These are phyloP conservation scores for Coenonympha glycerion DNA, from an alignment of 2,888 invertebrate genomes.

Conservation along the genomic window DNA sequence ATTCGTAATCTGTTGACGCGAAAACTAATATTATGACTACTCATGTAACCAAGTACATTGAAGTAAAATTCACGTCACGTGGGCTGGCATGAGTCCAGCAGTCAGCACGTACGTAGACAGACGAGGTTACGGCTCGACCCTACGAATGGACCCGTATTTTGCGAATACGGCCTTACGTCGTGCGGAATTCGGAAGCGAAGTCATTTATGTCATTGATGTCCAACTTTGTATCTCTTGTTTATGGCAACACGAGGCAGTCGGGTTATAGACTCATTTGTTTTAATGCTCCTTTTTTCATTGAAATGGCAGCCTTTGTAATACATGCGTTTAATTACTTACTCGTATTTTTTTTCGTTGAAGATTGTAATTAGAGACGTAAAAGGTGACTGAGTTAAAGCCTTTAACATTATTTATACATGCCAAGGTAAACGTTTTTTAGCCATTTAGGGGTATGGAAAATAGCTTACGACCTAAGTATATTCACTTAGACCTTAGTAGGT, in stretches of 20 bases:
- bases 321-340: neutral
- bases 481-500: too few relatives aligned
- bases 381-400: too few relatives aligned
- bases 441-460: too few relatives aligned
- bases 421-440: too few relatives aligned
- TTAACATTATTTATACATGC: too few relatives aligned
- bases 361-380: too few relatives aligned
- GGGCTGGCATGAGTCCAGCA: slow-evolving; percentile 24
- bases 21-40: slow-evolving; percentile 5
- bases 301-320: slow-evolving; percentile 1
- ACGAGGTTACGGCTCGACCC: slow-evolving; percentile 28
- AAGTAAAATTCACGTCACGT: slow-evolving; percentile 27
- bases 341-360: neutral
- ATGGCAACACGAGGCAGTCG: slow-evolving; percentile 10
- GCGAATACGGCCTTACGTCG: slow-evolving; percentile 24
- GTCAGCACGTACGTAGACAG: slow-evolving; percentile 21
- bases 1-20: slow-evolving; percentile 1
- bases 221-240: slow-evolving; percentile 20
- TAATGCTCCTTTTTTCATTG: slow-evolving; percentile 6
- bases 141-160: slow-evolving; percentile 24
- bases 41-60: neutral
- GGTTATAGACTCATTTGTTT: slow-evolving; percentile 2
- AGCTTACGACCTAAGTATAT: too few relatives aligned
- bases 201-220: slow-evolving; percentile 27
- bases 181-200: slow-evolving; percentile 30